phyloP scores from a whole-genome alignment of 2,888 invertebrate genomes.

The Lasioglossum figueresi region DNA sequence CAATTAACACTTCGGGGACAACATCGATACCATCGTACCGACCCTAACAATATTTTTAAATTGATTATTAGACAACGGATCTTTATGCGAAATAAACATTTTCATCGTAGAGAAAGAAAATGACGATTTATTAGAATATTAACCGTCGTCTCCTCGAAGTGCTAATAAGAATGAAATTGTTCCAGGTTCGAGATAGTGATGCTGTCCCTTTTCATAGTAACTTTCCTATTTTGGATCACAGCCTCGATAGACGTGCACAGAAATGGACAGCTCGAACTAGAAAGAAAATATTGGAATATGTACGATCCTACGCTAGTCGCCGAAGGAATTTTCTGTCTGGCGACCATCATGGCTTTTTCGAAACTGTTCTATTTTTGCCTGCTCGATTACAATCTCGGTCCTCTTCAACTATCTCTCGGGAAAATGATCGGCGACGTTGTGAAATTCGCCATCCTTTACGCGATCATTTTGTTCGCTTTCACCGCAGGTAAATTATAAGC shows the following conservation, averaged over 20 bases:
- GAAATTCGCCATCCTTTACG: conserved; percentile 87
- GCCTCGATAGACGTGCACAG: conserved; percentile 85
- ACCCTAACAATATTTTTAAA: too few species aligned
- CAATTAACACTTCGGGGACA: not conserved
- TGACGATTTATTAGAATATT: too few species aligned
- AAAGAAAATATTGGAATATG: conserved; percentile 88
- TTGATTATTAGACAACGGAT: too few species aligned
- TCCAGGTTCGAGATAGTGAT: conserved; percentile 86
- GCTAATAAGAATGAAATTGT: not conserved
- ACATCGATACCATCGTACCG: too few species aligned
- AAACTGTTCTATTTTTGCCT: conserved; percentile 88
- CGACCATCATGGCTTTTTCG: conserved; percentile 88
- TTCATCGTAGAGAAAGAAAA: too few species aligned
- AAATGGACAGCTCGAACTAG: conserved; percentile 84
- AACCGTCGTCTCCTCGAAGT: too few species aligned
- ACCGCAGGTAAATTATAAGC: conserved; percentile 83
- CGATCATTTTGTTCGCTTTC: conserved; percentile 84
- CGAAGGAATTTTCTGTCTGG: conserved; percentile 88
- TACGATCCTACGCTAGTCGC: conserved; percentile 88
- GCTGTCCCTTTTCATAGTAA: conserved; percentile 86
- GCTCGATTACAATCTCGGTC: conserved; percentile 88
- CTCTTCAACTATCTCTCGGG: conserved; percentile 88
- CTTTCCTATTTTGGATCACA: conserved; percentile 88
- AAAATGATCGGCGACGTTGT: conserved; percentile 89
- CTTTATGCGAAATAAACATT: too few species aligned